These are phyloP conservation scores for Aradophagus sp. DNA, from an alignment of 1,140 invertebrate species.

Conservation along the genomic window DNA sequence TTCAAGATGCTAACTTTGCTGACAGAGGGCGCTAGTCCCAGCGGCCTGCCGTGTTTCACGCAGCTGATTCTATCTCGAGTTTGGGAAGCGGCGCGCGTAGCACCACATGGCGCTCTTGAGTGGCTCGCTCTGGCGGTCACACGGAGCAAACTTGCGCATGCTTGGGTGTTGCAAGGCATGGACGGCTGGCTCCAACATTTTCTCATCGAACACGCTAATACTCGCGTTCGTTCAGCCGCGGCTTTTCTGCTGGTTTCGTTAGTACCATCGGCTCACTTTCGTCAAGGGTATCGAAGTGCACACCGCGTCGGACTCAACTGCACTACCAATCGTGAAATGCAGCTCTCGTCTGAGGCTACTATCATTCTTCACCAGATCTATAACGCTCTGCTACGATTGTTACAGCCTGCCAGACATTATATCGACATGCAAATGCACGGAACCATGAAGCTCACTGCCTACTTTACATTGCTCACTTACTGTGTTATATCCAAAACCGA, in stretches of 20 bases:
- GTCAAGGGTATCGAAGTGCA: constrained; percentile 86
- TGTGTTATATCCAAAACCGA: constrained; percentile 92
- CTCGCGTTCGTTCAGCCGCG: constrained; percentile 89
- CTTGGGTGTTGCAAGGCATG: constrained; percentile 89
- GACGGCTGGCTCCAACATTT: constrained; percentile 94
- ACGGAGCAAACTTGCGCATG: constrained; percentile 90
- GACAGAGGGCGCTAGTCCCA: constrained; percentile 83
- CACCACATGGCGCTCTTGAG: constrained; percentile 91
- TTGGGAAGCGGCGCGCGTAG: constrained; percentile 93
- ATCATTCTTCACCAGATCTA: constrained; percentile 90
- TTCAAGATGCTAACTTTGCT: constrained; percentile 90
- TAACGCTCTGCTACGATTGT: constrained; percentile 83
- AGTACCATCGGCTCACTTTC: constrained; percentile 90
- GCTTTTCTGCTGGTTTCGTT: constrained; percentile 90
- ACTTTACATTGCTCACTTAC: constrained; percentile 92
- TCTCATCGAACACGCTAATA: constrained; percentile 88
- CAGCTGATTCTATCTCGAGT: constrained; percentile 89
- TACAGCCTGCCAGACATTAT: constrained; percentile 89
- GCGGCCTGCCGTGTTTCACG: constrained; percentile 90
- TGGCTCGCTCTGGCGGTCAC: constrained; percentile 89
- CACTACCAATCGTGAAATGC: constrained; percentile 71
- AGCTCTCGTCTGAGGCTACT: constrained; percentile 82
- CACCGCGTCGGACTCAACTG: constrained; percentile 74
- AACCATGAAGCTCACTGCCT: constrained; percentile 92
- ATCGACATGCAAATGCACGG: constrained; percentile 89